phyloP scores from a whole-genome alignment of 2,797 vertebrate genomes.

The Premnoplex brunnescens region DNA sequence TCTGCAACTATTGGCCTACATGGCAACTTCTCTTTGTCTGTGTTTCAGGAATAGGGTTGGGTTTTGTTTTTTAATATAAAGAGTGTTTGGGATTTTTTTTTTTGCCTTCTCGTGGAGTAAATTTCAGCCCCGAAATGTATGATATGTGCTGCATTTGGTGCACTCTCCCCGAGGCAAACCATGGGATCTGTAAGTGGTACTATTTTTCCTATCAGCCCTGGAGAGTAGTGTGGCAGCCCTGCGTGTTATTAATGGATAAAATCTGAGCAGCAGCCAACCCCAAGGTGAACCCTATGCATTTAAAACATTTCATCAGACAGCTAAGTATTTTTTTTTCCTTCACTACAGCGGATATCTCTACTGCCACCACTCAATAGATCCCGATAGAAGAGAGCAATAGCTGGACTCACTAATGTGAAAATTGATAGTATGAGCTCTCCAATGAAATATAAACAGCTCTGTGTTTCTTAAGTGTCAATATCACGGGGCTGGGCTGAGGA shows the following conservation, averaged over 20 bases:
- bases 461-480: conserved; percentile 73
- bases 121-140: conserved; percentile 64
- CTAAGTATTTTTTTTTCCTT: conserved; percentile 78
- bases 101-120: conserved; percentile 34
- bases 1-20: conserved; percentile 46
- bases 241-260: conserved; percentile 85
- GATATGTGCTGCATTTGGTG: conserved; percentile 57
- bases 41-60: conserved; percentile 16
- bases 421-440: conserved; percentile 76
- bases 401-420: conserved; percentile 75
- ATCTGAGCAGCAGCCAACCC: conserved; percentile 82
- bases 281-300: conserved; percentile 86
- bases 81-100: background rate
- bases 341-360: conserved; percentile 73
- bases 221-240: conserved; percentile 76
- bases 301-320: conserved; percentile 85
- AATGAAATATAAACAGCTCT: conserved; percentile 75
- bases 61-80: conserved; percentile 51
- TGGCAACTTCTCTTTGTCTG: conserved; percentile 46
- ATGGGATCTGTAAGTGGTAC: conserved; percentile 72
- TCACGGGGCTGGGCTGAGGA: conserved; percentile 62
- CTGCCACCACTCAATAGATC: conserved; percentile 74
- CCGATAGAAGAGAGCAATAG: conserved; percentile 69
- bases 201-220: conserved; percentile 77
- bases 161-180: conserved; percentile 72